Evolutionary conservation across 2,888 invertebrate species (phyloP), one percentile per base, ranked within the genome.

Genomic region (Cryptosula pallasiana): DNA sequence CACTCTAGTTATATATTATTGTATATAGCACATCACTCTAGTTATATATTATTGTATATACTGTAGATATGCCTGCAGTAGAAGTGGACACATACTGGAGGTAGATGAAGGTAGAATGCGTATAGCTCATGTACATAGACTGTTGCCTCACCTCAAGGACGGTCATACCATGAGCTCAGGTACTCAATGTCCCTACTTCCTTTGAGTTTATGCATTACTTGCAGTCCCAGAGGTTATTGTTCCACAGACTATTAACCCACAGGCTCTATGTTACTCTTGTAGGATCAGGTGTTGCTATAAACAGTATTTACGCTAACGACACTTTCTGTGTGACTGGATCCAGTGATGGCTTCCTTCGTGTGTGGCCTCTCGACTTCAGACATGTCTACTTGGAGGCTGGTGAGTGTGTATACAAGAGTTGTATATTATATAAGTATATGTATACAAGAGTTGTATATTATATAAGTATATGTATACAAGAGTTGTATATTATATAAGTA

Each of bases 241-340:
- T n/a, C n/a, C n/a, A n/a, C n/a, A n/a, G n/a, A n/a, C n/a, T n/a
- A n/a, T n/a, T n/a, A n/a, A n/a, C n/a, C n/a, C n/a, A n/a, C n/a
- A n/a, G n/a, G n/a, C n/a, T n/a, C n/a, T n/a, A n/a, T n/a, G 5
- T 45, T 20, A 45, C 45, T 32, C 13, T 71, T 75, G 27, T 71
- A 78, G 79, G 79, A 69, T 74, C 77, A 45, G 79, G 81, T 9
- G 76, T 83, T 58, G 78, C 77, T 20, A 78, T 83, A 57, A 83
- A 81, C 77, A 78, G 79, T 69, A 79, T 84, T 76, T 76, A 77
- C 71, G 78, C 83, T 2, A 82, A 81, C 72, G 83, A 83, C 73
- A 79, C 83, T 0, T 83, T 83, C 76, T 84, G 84, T 78, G 83
- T 81, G 72, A 84, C 84, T n/a, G 84, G 83, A 2, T 84, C 84